Base-by-base conservation (phyloP, 2,797 vertebrate genomes). In the Myotis findleyi region DNA sequence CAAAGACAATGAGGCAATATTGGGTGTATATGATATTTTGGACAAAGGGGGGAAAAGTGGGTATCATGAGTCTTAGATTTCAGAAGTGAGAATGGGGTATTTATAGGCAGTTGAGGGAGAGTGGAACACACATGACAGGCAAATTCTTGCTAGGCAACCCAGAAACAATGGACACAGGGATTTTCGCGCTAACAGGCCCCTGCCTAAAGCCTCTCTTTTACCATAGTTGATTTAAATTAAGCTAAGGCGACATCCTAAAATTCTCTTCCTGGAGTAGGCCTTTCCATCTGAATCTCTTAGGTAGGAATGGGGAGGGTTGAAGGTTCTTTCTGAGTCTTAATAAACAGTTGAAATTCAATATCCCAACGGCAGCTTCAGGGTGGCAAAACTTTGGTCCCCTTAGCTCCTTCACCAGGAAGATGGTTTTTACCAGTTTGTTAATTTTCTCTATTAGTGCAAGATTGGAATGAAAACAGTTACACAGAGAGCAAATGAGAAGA, bases 381-480 rank as follows among this genome's bases (percentile, higher is more conserved):
- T 47, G 41, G 18, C 59, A 64, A 49, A 82, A 33, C 41, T 64
- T 82, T 47, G 80, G 27, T 33, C 41, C 18, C 30, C 30, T 64
- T 47, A 20, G 33, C 23, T 82, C 62, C 27, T 79, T 68, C 68
- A 30, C 20, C 36, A 92, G 69, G 71, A 94, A 89, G 33, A 51
- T 33, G 53, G 13, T 20, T 21, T 88, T 95, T 62, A 49, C 30
- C 16, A 87, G 23, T 55, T 90, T 5, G 87, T 73, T 30, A 41
- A 51, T 93, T 72, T 95, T 91, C 59, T 81, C 25, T 80, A 36
- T 23, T 80, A 27, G 25, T 83, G 33, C 47, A 80, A 90, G 49
- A 81, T 71, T 76, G 6, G 73, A 83, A 85, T 71, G 62, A 59
- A 85, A 66, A 76, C 18, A 71, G 33, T 72, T 81, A 55, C 5